A percentile compares a stretch with the other conserved stretches of the same genome.
Conservation (phyloP, 2,113 vertebrate species). For the Eptesicus fuscus region DNA sequence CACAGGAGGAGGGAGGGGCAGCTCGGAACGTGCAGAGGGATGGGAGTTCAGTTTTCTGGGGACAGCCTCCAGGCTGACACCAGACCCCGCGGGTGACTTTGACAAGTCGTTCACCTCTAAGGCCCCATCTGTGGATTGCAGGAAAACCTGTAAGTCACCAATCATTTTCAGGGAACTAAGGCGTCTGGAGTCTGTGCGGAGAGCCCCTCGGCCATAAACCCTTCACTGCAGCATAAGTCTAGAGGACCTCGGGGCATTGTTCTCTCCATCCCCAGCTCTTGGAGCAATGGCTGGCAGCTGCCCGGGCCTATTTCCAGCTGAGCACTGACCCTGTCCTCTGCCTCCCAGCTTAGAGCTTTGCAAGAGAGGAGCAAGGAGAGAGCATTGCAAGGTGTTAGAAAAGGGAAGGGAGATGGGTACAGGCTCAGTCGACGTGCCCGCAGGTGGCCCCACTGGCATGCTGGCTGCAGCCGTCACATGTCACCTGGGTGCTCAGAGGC, state of each 20-base stretch:
- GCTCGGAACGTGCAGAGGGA: neutral
- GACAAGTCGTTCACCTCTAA: constrained; percentile 12
- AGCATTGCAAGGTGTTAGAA: no score
- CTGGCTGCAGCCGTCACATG: no score
- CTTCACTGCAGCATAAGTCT: neutral
- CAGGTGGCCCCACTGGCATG: neutral
- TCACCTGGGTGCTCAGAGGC: no score
- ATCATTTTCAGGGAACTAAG: constrained; percentile 29
- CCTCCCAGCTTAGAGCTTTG: neutral
- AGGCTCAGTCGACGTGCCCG: rapidly evolving
- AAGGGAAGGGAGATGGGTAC: neutral
- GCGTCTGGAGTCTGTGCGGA: neutral
- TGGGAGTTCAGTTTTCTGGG: neutral
- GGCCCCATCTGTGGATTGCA: neutral
- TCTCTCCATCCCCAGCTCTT: neutral
- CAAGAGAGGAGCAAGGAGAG: neutral
- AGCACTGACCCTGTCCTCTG: neutral
- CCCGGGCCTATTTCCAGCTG: neutral
- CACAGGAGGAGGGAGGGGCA: neutral
- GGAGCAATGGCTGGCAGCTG: neutral
- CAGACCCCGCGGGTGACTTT: constrained; percentile 27
- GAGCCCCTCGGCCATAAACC: neutral
- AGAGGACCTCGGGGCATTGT: neutral
- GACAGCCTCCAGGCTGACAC: neutral
- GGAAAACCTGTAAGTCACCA: neutral